Evolutionary conservation across 23 tunicate species (phyloP), one percentile per base, ranked within the genome.

Genomic region (Clavelina lepadiformis): DNA sequence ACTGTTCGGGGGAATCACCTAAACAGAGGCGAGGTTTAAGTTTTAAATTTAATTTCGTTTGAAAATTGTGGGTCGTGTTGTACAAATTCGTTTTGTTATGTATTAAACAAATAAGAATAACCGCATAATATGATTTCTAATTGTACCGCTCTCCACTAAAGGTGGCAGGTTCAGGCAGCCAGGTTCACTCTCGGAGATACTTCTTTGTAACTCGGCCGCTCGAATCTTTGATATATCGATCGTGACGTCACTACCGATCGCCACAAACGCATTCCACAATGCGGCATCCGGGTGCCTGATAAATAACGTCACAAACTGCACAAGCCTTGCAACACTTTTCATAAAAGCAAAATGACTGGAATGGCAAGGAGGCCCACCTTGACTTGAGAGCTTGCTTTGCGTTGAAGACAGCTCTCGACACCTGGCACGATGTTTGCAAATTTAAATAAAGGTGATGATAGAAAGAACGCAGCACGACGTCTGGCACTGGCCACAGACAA

Each of bases 401-500:
- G 3, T 30, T 23, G 54, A 29, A 51, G 13, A 86, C 59, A 28
- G 95, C 95, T 47, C 65, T 56, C 28, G 85, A 78, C 11, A 86
- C 64, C 3, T 26, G 18, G 38, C 55, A 56, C 6, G 71, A 68
- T 19, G 31, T 53, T 34, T 78, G 85, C 55, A 86, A 29, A 18
- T 62, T 50, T 20, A 67, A 28, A 38, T 86, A 86, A 46, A 86
- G 78, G 51, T 86, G 75, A 35, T 72, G 78, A 25, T 45, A 72
- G 51, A 86, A 86, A 0, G 46, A 45, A 31, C 59, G 71, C 8
- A 53, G 13, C 11, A 72, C 85, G 27, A 3, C 28, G 46, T 86
- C 85, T 1, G 95, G 85, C 18, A 86, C 85, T 44, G 77, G 58
- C 95, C 95, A 86, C 25, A 66, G 24, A 2, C 59, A 33, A 18